phyloP scores from a whole-genome alignment of 2,888 invertebrate genomes.

The Calephelis perditalis region DNA sequence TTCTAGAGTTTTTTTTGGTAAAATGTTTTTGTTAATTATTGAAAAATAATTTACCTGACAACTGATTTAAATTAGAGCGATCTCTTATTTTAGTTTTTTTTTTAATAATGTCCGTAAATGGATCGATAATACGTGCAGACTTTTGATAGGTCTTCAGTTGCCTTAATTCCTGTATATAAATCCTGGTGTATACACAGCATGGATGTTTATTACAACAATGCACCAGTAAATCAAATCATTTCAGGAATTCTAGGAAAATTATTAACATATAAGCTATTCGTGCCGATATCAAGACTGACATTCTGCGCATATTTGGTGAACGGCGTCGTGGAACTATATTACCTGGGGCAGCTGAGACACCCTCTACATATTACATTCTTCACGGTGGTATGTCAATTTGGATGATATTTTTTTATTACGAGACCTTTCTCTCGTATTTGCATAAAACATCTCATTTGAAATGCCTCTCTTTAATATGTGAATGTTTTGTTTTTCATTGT shows the following conservation, averaged over 20 bases:
- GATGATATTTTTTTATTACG: constrained; percentile 14
- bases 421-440: neutral
- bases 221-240: constrained; percentile 30
- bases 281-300: constrained; percentile 82
- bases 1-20: too few relatives aligned
- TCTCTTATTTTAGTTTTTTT: too few relatives aligned
- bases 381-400: constrained; percentile 73
- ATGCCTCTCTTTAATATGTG: neutral
- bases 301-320: constrained; percentile 86
- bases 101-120: too few relatives aligned
- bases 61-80: too few relatives aligned
- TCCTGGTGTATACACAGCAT: too few relatives aligned
- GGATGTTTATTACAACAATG: constrained; percentile 2
- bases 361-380: constrained; percentile 80
- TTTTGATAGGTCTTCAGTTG: too few relatives aligned
- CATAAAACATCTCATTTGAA: constrained; percentile 1
- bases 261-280: constrained; percentile 79
- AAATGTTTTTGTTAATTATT: too few relatives aligned
- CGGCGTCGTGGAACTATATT: constrained; percentile 83
- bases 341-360: constrained; percentile 78
- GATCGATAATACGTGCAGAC: too few relatives aligned
- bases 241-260: constrained; percentile 76
- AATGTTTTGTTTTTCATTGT: too few relatives aligned
- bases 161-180: too few relatives aligned
- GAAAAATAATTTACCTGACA: too few relatives aligned